Evolutionary conservation across 2,888 invertebrate species (phyloP).

Genomic region (Lepidocyrtoides sp.): DNA sequence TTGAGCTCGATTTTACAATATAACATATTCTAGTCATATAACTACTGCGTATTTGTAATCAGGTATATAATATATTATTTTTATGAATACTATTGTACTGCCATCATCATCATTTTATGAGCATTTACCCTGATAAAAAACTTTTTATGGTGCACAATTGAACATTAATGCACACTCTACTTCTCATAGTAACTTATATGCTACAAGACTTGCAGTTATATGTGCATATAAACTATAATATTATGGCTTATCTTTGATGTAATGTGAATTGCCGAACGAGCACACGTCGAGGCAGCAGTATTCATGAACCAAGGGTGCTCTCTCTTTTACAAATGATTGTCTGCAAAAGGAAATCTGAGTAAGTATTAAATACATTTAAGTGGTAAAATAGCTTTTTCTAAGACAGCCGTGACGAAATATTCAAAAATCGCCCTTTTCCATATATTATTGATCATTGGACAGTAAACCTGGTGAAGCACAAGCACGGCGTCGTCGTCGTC

Average conservation of each 20-base stretch:
- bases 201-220: neutral
- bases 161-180: neutral
- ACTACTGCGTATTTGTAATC: neutral
- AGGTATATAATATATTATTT: neutral
- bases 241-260: conserved; percentile 35
- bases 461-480: conserved; percentile 74
- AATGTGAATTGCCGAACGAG: conserved; percentile 62
- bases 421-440: conserved; percentile 82
- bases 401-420: conserved; percentile 84
- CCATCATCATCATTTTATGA: conserved; percentile 14
- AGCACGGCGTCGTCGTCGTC: conserved; percentile 51
- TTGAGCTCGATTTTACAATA: too few species aligned
- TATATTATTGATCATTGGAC: conserved; percentile 81
- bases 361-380: conserved; percentile 80
- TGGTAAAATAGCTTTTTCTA: conserved; percentile 80
- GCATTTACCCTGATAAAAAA: conserved; percentile 54
- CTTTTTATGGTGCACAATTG: conserved; percentile 16
- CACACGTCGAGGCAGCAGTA: conserved; percentile 63
- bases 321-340: conserved; percentile 50
- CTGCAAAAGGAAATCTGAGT: conserved; percentile 78
- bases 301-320: conserved; percentile 39
- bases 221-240: neutral
- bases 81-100: neutral
- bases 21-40: neutral
- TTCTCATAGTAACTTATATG: neutral